Base-by-base conservation (phyloP, 2,797 vertebrate species). In the Tangara arthus region DNA sequence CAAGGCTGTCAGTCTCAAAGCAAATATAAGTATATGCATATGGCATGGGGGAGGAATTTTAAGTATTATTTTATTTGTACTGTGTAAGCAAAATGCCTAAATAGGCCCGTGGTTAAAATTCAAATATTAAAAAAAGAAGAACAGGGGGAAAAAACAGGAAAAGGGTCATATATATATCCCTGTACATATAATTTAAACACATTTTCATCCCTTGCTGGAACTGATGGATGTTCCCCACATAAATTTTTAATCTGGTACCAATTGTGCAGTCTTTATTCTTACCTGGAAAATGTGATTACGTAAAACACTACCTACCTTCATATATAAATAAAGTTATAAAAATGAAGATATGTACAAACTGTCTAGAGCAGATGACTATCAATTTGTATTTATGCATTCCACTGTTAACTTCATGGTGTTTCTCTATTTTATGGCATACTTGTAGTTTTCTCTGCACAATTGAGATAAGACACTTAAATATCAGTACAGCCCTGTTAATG, bases 21-120 rank as follows among this genome's bases (percentile, higher is more conserved):
- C 46, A 95, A 95, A 95, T 70, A 26, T 88, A 78, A 41, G 55
- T 76, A 81, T 52, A 94, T 82, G 57, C 87, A 94, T 80, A 94
- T 93, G 95, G 81, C 56, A 70, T 60, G 60, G 30, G 30, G 84
- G 68, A 92, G 68, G 60, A 93, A 92, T 93, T 81, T 77, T 60
- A 90, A 87, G 28, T 34, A 60, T 72, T 93, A 41, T 66, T 94
- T 96, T 92, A 92, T 89, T 96, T 93, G 92, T 79, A 80, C 41
- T 44, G 15, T 85, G 49, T 91, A 88, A 93, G 27, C 14, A 96
- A 97, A 94, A 92, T 83, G 47, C 6, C 49, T 79, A 28, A 92
- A 96, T n/a, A 64, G 0, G 6, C 56, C 19, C 52, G 5, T 59
- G 26, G 44, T 66, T 85, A 37, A 84, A 90, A 93, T 68, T 47